Conservation (phyloP, 2,113 vertebrate species). For the Trogon melanurus region DNA sequence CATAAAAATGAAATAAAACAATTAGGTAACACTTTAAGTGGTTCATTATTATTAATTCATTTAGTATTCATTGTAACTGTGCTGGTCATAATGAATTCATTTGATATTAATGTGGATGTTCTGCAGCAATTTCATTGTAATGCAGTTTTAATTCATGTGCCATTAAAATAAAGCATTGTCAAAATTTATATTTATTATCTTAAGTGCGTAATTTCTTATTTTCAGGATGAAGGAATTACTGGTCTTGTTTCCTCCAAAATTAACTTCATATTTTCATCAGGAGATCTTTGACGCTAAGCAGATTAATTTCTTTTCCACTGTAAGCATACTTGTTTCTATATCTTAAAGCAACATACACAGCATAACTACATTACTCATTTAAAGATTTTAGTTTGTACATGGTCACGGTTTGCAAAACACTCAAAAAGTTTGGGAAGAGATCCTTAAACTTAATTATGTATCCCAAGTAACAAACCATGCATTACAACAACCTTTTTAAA, state of each 20-base stretch:
- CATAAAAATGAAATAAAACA: conserved; percentile 86
- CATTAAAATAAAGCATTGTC: conserved; percentile 74
- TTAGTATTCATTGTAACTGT: conserved; percentile 79
- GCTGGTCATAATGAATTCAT: conserved; percentile 83
- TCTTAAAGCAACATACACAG: neutral
- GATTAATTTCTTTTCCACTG: neutral
- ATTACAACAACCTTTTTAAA: accelerated
- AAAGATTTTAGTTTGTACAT: neutral
- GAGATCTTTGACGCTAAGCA: neutral
- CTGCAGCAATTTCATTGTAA: conserved; percentile 78
- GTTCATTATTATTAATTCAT: conserved; percentile 84
- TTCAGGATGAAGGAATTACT: conserved; percentile 36
- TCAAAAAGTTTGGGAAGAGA: neutral
- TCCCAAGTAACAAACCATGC: neutral
- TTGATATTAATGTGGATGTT: conserved; percentile 80
- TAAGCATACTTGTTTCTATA: neutral
- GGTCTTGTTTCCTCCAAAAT: conserved; percentile 24
- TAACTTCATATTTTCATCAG: neutral
- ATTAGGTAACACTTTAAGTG: conserved; percentile 79
- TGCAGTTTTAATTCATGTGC: conserved; percentile 79
- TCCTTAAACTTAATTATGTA: neutral
- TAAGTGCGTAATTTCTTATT: conserved; percentile 62
- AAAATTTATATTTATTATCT: conserved; percentile 78
- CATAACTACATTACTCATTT: neutral
- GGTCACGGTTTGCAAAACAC: neutral